A percentile compares a stretch with the other conserved stretches of the same genome.
Evolutionary conservation across 2,113 vertebrate species (phyloP).

Genomic region (Turnix velox): DNA sequence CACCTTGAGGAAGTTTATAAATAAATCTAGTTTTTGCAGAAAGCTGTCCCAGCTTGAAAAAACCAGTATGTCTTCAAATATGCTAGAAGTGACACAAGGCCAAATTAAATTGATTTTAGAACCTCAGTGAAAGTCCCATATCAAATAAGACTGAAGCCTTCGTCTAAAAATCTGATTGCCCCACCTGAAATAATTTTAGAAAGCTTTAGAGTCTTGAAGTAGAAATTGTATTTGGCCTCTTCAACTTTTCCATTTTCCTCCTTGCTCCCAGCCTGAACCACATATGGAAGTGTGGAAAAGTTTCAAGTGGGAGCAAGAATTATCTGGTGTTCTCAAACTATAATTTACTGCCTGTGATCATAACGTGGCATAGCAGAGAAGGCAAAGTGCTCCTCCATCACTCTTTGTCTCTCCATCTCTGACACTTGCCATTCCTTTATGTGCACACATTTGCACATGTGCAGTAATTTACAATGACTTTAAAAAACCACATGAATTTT

Average conservation of each 20-base stretch:
- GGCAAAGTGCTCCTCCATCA: not conserved
- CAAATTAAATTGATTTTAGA: slow-evolving; percentile 1
- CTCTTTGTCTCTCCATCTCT: not conserved
- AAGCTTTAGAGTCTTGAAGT: not conserved
- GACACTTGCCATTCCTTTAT: not conserved
- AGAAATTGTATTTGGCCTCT: not conserved
- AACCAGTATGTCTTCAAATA: not conserved
- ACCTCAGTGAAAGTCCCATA: not conserved
- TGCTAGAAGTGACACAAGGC: not conserved
- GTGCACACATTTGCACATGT: not conserved
- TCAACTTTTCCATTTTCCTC: not conserved
- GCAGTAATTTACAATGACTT: not conserved
- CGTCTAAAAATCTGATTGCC: not conserved
- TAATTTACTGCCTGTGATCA: not conserved
- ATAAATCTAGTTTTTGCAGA: not conserved
- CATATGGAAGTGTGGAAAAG: not conserved
- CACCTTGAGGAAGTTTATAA: not conserved
- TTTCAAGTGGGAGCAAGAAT: not conserved
- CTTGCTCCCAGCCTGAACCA: not conserved
- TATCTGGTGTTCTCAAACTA: not conserved
- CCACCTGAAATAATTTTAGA: not conserved
- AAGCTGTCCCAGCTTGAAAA: not conserved
- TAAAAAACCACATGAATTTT: not conserved
- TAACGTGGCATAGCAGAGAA: not conserved
- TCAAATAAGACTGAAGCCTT: not conserved